Evolutionary conservation across 1,140 invertebrate genomes (phyloP).

Genomic region (Antheraea pernyi): DNA sequence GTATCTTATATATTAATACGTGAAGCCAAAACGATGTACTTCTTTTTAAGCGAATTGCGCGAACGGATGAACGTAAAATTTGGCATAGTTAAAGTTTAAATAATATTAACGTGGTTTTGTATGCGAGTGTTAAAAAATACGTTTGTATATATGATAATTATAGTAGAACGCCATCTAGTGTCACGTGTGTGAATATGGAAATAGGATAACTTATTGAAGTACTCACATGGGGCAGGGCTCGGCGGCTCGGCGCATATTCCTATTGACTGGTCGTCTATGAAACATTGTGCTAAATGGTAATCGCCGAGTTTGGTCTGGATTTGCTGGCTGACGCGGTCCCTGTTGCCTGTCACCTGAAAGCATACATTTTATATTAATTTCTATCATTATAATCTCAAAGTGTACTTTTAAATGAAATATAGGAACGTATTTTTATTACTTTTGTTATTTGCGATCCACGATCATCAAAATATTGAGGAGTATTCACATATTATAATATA

Average conservation of each 20-base stretch:
- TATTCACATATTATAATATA: too few relatives aligned
- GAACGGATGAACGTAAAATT: too few relatives aligned
- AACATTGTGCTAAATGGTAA: conserved; percentile 84
- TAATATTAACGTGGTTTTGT: too few relatives aligned
- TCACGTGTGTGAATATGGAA: not conserved
- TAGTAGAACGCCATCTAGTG: not conserved
- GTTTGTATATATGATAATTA: not conserved
- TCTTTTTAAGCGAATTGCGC: too few relatives aligned
- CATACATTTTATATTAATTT: not conserved
- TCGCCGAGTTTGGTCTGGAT: conserved; percentile 87
- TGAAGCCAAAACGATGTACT: too few relatives aligned
- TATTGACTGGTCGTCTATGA: conserved; percentile 84
- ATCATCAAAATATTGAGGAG: too few relatives aligned
- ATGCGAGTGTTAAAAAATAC: too few relatives aligned
- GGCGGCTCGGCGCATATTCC: conserved; percentile 86
- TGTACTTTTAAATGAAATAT: too few relatives aligned
- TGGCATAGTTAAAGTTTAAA: too few relatives aligned
- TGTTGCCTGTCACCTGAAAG: conserved; percentile 83
- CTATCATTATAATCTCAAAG: not conserved
- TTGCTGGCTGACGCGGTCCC: conserved; percentile 86
- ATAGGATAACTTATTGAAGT: conserved; percentile 12
- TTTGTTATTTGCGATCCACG: too few relatives aligned
- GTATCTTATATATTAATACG: too few relatives aligned
- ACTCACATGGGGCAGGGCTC: conserved; percentile 79
- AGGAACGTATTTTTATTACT: too few relatives aligned